Percentiles rank a stretch among this genome's conserved stretches.
These are phyloP conservation scores for Gymnoscopelus microlampas DNA, from an alignment of 2,797 vertebrate species.

Conservation along the genomic window DNA sequence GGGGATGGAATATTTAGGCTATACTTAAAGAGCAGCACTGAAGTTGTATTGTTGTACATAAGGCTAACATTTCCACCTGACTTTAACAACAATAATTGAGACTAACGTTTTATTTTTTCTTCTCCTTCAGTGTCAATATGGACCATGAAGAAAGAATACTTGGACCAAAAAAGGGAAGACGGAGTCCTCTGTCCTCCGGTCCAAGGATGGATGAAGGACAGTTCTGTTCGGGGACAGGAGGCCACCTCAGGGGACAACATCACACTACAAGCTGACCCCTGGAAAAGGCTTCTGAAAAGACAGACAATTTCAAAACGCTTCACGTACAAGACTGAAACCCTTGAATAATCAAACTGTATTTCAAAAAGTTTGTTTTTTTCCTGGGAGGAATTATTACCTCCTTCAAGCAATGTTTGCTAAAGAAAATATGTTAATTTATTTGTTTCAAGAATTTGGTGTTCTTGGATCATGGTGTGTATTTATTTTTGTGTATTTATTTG, in stretches of 20 bases:
- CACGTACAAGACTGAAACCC: slow-evolving; percentile 71
- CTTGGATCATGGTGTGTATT: slow-evolving; percentile 66
- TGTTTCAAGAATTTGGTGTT: slow-evolving; percentile 69
- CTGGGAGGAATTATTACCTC: slow-evolving; percentile 24
- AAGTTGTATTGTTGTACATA: too few species aligned
- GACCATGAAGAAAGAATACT: slow-evolving; percentile 69
- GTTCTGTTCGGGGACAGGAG: slow-evolving; percentile 50
- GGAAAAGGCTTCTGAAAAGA: slow-evolving; percentile 59
- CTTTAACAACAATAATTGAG: background rate
- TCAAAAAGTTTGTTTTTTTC: slow-evolving; percentile 54
- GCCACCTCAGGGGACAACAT: slow-evolving; percentile 38
- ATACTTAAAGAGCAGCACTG: too few species aligned
- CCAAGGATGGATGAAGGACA: slow-evolving; percentile 77
- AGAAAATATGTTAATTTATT: slow-evolving; percentile 82
- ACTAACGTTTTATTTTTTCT: slow-evolving; percentile 4
- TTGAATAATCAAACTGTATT: slow-evolving; percentile 67
- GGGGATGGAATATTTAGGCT: too few species aligned
- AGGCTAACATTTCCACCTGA: background rate
- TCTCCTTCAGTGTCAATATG: slow-evolving; percentile 54
- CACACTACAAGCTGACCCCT: slow-evolving; percentile 21
- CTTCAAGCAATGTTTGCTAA: slow-evolving; percentile 51
- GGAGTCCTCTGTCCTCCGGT: slow-evolving; percentile 63
- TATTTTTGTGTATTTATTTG: slow-evolving; percentile 82
- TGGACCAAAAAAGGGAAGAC: slow-evolving; percentile 79
- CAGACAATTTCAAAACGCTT: slow-evolving; percentile 52